Evolutionary conservation across 2,888 invertebrate genomes (phyloP).

Genomic region (Hedya salicella): DNA sequence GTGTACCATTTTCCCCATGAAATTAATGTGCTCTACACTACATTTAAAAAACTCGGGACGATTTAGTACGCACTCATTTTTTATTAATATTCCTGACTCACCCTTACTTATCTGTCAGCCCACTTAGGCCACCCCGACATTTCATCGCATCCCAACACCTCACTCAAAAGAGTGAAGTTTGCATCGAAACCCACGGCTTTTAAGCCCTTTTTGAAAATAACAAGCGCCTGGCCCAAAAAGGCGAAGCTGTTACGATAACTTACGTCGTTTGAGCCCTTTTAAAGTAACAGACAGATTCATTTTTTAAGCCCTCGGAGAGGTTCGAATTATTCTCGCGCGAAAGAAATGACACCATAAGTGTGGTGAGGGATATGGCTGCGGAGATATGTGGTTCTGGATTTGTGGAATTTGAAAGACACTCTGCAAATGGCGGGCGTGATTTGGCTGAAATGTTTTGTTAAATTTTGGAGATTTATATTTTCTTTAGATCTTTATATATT

Average conservation of each 20-base stretch:
- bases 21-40: constrained; percentile 1
- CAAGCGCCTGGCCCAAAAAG: not conserved
- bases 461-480: not conserved
- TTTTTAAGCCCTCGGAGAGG: constrained; percentile 35
- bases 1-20: too few relatives aligned
- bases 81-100: constrained; percentile 34
- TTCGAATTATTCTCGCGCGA: constrained; percentile 28
- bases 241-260: not conserved
- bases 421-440: constrained; percentile 11
- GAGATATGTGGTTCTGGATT: constrained; percentile 2
- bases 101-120: constrained; percentile 28
- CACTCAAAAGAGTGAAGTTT: constrained; percentile 1
- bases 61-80: constrained; percentile 7
- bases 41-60: not conserved
- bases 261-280: constrained; percentile 8
- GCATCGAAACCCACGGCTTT: not conserved
- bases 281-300: constrained; percentile 8
- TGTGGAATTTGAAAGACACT: constrained; percentile 9
- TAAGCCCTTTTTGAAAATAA: constrained; percentile 9
- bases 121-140: constrained; percentile 36
- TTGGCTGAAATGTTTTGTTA: not conserved
- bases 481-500: too few relatives aligned
- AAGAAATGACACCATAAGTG: constrained; percentile 27
- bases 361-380: not conserved
- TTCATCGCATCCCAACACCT: constrained; percentile 31